Conservation (phyloP, 1,140 invertebrate species). For the Eciton burchellii region DNA sequence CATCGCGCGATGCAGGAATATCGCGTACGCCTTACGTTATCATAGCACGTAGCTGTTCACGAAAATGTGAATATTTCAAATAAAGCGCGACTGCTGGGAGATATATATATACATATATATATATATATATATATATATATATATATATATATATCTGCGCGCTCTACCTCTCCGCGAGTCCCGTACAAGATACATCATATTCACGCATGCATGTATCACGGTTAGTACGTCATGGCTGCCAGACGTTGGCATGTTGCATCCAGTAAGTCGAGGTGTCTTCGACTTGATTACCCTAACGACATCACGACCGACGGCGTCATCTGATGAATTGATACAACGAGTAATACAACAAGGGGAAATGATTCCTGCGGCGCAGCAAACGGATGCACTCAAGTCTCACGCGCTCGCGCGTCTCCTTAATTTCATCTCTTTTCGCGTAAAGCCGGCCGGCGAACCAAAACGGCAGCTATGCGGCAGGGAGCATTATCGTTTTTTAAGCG, state of each 20-base stretch:
- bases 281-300: conserved; percentile 50
- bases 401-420: not conserved
- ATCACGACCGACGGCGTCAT: conserved; percentile 26
- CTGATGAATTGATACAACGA: conserved; percentile 43
- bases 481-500: conserved; percentile 20
- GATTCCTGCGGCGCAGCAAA: not conserved
- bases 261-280: conserved; percentile 32
- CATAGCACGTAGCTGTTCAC: conserved; percentile 63
- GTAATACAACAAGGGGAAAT: conserved; percentile 38
- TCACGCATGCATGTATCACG: conserved; percentile 71
- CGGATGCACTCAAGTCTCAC: not conserved
- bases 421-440: not conserved
- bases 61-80: conserved; percentile 76
- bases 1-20: conserved; percentile 61
- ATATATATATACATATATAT: too few relatives aligned
- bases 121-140: too few relatives aligned
- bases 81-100: conserved; percentile 64
- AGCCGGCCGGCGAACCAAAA: not conserved
- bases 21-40: conserved; percentile 69
- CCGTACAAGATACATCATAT: conserved; percentile 70
- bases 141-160: conserved; percentile 69
- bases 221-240: conserved; percentile 64
- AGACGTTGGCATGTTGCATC: conserved; percentile 52
- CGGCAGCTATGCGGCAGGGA: conserved; percentile 13
- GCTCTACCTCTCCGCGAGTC: conserved; percentile 64